phyloP scores from a whole-genome alignment of 2,113 vertebrate genomes.

The Oreochromis niloticus region DNA sequence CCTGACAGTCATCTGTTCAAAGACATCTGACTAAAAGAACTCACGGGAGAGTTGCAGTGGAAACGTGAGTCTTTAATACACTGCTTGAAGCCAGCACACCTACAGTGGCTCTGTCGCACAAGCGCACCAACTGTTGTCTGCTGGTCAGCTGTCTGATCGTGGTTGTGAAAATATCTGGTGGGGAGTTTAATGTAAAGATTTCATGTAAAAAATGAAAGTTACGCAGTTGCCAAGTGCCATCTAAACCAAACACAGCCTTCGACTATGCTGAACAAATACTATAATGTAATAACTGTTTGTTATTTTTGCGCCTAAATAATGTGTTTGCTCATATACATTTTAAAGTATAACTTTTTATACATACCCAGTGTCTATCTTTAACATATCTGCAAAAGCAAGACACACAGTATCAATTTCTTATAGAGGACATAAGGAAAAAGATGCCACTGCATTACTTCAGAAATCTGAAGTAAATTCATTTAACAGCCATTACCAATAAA shows the following conservation, averaged over 20 bases:
- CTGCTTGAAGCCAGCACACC: neutral
- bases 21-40: neutral
- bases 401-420: neutral
- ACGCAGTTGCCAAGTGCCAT: neutral
- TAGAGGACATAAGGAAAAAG: neutral
- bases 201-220: constrained; percentile 48
- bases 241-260: constrained; percentile 14
- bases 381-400: neutral
- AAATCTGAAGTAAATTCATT: neutral
- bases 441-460: neutral
- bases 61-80: neutral
- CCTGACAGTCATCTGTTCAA: neutral
- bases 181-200: no score
- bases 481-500: neutral
- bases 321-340: neutral
- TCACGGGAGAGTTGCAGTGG: neutral
- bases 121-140: neutral
- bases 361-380: neutral
- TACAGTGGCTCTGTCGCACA: neutral
- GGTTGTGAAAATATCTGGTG: constrained; percentile 47
- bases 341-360: neutral
- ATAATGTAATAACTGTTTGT: neutral
- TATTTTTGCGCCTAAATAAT: neutral
- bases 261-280: neutral
- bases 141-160: constrained; percentile 29